Base-by-base conservation (phyloP, 1,140 invertebrate species). In the Bombus consobrinus region DNA sequence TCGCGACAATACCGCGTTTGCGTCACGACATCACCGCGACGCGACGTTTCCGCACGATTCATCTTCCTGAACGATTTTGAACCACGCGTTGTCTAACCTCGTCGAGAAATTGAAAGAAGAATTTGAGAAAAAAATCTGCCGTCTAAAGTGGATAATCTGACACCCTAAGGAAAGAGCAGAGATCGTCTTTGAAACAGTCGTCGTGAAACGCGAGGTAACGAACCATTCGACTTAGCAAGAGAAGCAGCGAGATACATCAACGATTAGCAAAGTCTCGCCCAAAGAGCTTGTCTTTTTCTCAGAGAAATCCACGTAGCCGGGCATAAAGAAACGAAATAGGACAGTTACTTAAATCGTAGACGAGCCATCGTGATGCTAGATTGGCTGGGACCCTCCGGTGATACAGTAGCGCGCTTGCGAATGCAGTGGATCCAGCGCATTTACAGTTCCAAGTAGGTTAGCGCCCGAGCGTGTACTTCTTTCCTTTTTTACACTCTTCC, bases 401-500 rank as follows among this genome's bases (percentile, higher is more conserved):
- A 85, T 69, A 69, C 28, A 81, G 28, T 12, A 43, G 34, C 15
- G 32, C 66, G 83, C 12, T 62, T 32, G 62, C 47, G 37, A 85
- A 75, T 85, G 71, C 78, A 59, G 9, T 59, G 32, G 39, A 43
- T 25, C 32, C 9, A 22, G 37, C 28, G 68, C 47, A 81, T 81
- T 81, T 81, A 59, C 79, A 85, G 78, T n/a, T 39, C 69, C 57
- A 81, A 85, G 18, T 53, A 37, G 78, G 79, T 85, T 80, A 66
- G 25, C 68, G 76, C 39, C 81, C 57, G 74, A 85, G 1, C 41
- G 39, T 85, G 57, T 57, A 53, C 13, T 66, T 69, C 41, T 34
- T 22, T 25, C n/a, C 34, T 28, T 25, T 47, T 47, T 15, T 15
- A 28, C 73, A 10, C 47, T 37, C 5, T 34, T 34, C 9, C 32